Conservation (phyloP, 2,888 invertebrate genomes). For the Choristoneura rosaceana region DNA sequence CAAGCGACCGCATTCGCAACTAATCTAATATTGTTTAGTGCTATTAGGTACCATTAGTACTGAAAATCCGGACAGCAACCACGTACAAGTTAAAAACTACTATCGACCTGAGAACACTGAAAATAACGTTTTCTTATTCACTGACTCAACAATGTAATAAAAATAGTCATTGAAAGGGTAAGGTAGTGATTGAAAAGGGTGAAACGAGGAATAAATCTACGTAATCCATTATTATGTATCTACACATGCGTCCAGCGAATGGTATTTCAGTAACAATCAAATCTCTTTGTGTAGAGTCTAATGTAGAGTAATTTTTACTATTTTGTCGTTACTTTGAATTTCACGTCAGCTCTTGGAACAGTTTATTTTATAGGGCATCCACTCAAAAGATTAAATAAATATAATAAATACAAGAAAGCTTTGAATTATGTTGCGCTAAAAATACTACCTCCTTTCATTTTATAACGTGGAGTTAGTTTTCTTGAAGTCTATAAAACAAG, state of each 20-base stretch:
- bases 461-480: conserved; percentile 14
- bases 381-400: conserved; percentile 18
- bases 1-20: conserved; percentile 27
- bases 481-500: not conserved
- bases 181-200: conserved; percentile 40
- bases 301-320: not conserved
- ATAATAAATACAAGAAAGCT: conserved; percentile 15
- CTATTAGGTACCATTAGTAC: conserved; percentile 14
- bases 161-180: conserved; percentile 40
- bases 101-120: conserved; percentile 10
- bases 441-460: conserved; percentile 4
- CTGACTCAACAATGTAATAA: conserved; percentile 41
- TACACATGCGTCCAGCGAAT: conserved; percentile 26
- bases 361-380: conserved; percentile 2
- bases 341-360: conserved; percentile 2
- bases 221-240: conserved; percentile 34
- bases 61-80: conserved; percentile 7
- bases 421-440: conserved; percentile 17
- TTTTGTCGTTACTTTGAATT: not conserved
- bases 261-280: conserved; percentile 7
- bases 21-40: conserved; percentile 31
- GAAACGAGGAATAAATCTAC: conserved; percentile 38
- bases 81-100: conserved; percentile 8
- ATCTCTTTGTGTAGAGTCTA: not conserved
- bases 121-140: conserved; percentile 38